A percentile compares a stretch with the other conserved stretches of the same genome.
Evolutionary conservation across 2,797 vertebrate species (phyloP).

Genomic region (Mionectes olivaceus): DNA sequence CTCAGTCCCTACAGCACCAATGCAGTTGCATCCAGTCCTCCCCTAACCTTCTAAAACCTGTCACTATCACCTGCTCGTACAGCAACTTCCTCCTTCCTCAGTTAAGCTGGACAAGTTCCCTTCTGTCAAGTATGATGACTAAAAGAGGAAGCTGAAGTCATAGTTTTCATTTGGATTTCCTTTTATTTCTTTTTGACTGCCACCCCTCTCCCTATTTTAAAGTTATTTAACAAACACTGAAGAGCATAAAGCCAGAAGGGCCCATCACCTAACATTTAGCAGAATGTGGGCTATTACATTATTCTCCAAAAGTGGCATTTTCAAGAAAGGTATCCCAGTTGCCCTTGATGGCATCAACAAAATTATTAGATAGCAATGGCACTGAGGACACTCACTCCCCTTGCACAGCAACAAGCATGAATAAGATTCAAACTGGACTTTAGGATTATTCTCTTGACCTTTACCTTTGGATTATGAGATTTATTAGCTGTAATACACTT

Average conservation of each 20-base stretch:
- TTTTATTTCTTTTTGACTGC: background rate
- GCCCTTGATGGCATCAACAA: background rate
- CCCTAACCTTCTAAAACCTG: background rate
- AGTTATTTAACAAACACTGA: background rate
- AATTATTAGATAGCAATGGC: background rate
- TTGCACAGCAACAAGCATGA: background rate
- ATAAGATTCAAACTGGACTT: constrained; percentile 2
- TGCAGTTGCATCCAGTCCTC: background rate
- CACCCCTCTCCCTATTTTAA: fast-evolving
- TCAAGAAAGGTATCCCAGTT: background rate
- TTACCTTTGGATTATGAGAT: constrained; percentile 52
- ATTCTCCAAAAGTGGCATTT: background rate
- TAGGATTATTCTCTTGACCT: constrained; percentile 34
- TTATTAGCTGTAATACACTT: constrained; percentile 55
- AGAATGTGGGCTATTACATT: background rate
- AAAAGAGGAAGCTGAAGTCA: constrained; percentile 34
- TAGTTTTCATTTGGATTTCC: background rate
- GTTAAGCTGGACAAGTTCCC: background rate
- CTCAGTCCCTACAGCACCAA: background rate
- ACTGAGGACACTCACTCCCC: background rate
- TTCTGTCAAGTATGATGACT: background rate
- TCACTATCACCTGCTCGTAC: background rate
- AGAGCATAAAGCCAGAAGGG: background rate
- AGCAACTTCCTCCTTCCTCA: background rate
- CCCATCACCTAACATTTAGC: background rate